Percentiles rank a stretch among this genome's conserved stretches.
These are phyloP conservation scores for Anthoscopus minutus DNA, from an alignment of 2,113 vertebrate species.

Conservation along the genomic window DNA sequence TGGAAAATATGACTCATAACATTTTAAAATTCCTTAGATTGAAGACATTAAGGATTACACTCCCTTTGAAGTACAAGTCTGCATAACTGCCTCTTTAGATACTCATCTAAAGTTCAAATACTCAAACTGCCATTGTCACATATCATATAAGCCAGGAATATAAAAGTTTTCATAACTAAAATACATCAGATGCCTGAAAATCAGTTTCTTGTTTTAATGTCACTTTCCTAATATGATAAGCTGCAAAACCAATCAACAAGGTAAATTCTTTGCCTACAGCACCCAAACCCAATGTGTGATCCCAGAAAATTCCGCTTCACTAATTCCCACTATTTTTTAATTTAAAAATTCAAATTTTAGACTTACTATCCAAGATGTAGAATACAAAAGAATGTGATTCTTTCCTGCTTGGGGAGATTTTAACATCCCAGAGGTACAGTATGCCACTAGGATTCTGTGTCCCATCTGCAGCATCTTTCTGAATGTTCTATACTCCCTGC, in stretches of 20 bases:
- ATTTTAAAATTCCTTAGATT: background rate
- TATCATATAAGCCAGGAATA: background rate
- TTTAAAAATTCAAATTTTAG: background rate
- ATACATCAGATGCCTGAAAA: background rate
- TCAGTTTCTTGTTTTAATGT: background rate
- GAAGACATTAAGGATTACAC: background rate
- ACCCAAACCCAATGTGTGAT: background rate
- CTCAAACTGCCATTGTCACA: background rate
- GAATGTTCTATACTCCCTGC: background rate
- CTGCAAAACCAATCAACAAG: background rate
- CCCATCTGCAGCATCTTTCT: background rate
- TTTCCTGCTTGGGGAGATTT: background rate
- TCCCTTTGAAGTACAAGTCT: background rate
- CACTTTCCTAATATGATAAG: background rate
- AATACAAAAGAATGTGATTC: background rate
- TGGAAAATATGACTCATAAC: background rate
- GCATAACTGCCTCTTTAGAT: background rate
- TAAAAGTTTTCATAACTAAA: background rate
- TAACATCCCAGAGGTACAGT: background rate
- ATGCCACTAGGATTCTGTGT: background rate
- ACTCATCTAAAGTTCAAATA: background rate
- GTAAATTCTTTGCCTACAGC: background rate
- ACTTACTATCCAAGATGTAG: background rate
- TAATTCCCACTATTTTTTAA: background rate
- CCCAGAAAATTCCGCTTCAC: background rate